A percentile compares a stretch with the other conserved stretches of the same genome.
phyloP scores from a whole-genome alignment of 53 echinoderm and acorn worm species.

The Henricia sp. region DNA sequence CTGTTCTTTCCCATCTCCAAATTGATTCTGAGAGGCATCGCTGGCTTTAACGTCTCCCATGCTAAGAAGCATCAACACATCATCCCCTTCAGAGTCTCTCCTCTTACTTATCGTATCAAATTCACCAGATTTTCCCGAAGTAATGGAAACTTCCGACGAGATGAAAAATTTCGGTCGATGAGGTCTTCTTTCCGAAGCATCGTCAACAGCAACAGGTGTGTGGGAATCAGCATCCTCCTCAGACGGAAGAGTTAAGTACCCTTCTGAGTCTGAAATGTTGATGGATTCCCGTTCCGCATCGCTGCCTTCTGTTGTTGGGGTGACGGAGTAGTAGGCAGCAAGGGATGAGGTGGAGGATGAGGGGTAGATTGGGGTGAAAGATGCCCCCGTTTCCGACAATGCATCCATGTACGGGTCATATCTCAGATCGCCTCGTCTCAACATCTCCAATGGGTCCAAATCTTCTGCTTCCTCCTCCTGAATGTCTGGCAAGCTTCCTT shows the following conservation, averaged over 20 bases:
- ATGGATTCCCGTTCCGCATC: slow-evolving; percentile 26
- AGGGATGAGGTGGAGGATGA: slow-evolving; percentile 52
- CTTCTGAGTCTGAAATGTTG: slow-evolving; percentile 60
- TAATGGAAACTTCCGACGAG: slow-evolving; percentile 34
- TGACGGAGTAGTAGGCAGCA: slow-evolving; percentile 47
- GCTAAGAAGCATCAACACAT: slow-evolving; percentile 60
- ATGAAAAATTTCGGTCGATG: slow-evolving; percentile 31
- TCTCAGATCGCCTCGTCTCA: slow-evolving; percentile 37
- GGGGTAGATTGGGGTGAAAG: slow-evolving; percentile 42
- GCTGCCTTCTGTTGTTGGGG: slow-evolving; percentile 43
- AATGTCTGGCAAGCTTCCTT: slow-evolving; percentile 35
- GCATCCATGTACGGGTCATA: slow-evolving; percentile 47
- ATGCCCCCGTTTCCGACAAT: slow-evolving; percentile 40
- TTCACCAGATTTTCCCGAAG: slow-evolving; percentile 32
- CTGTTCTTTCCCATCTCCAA: slow-evolving; percentile 1
- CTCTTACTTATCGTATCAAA: slow-evolving; percentile 9
- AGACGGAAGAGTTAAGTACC: slow-evolving; percentile 54
- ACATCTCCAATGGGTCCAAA: slow-evolving; percentile 23
- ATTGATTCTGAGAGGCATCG: slow-evolving; percentile 20
- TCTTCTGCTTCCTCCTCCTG: slow-evolving; percentile 26
- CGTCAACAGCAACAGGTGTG: slow-evolving; percentile 13
- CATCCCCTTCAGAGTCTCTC: slow-evolving; percentile 40
- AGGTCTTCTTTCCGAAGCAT: slow-evolving; percentile 10
- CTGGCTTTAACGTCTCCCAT: slow-evolving; percentile 35
- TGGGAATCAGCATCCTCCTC: slow-evolving; percentile 61